phyloP scores from a whole-genome alignment of 1,140 invertebrate genomes.

The Mactra quadrangularis region DNA sequence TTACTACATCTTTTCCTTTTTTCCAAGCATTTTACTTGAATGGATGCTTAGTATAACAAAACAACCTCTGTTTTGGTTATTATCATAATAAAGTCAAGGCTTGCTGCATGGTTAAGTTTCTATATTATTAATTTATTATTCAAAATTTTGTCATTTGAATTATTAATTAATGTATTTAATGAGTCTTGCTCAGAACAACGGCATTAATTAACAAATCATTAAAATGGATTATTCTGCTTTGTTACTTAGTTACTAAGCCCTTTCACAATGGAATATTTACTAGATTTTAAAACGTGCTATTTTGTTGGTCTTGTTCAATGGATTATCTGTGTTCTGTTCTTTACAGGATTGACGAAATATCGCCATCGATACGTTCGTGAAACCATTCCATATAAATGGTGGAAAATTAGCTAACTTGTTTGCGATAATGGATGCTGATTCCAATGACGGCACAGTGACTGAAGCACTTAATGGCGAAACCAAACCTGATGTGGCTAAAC shows the following conservation, averaged over 20 bases:
- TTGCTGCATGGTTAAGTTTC: slow-evolving; percentile 19
- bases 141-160: slow-evolving; percentile 63
- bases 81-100: slow-evolving; percentile 52
- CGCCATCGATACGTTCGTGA: not conserved
- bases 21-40: not conserved
- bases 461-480: slow-evolving; percentile 81
- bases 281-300: not conserved
- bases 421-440: slow-evolving; percentile 80
- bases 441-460: slow-evolving; percentile 77
- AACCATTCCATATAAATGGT: slow-evolving; percentile 55
- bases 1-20: slow-evolving; percentile 4
- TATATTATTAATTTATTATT: slow-evolving; percentile 65
- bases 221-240: slow-evolving; percentile 26
- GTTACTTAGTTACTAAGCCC: slow-evolving; percentile 37
- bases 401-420: slow-evolving; percentile 46
- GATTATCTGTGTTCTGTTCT: slow-evolving; percentile 29
- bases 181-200: slow-evolving; percentile 35
- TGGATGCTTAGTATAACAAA: slow-evolving; percentile 15
- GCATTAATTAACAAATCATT: slow-evolving; percentile 47
- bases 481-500: slow-evolving; percentile 81
- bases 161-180: slow-evolving; percentile 63
- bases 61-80: slow-evolving; percentile 26
- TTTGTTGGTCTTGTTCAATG: slow-evolving; percentile 16
- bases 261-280: slow-evolving; percentile 6
- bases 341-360: slow-evolving; percentile 36